A percentile compares a stretch with the other conserved stretches of the same genome.
phyloP scores from a whole-genome alignment of 1,140 invertebrate species.

The Rhynchophorus ferrugineus region DNA sequence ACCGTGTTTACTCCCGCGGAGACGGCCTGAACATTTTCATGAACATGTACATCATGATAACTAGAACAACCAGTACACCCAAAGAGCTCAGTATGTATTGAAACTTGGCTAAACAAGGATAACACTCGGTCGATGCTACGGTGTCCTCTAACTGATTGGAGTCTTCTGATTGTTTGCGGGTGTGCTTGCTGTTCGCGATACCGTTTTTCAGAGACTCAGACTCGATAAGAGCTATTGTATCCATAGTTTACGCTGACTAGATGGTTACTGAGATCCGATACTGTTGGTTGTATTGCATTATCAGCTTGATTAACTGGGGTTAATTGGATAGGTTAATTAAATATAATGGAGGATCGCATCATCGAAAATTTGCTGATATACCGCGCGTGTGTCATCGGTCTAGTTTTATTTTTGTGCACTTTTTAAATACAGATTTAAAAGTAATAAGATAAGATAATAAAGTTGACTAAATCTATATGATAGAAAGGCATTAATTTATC shows the following conservation, averaged over 20 bases:
- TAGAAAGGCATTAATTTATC: too few relatives aligned
- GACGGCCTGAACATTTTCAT: constrained; percentile 10
- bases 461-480: too few relatives aligned
- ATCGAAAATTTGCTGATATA: too few relatives aligned
- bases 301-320: neutral
- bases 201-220: neutral
- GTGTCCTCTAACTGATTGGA: neutral
- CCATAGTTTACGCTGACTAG: constrained; percentile 5
- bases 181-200: neutral
- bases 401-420: too few relatives aligned
- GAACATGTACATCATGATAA: constrained; percentile 9
- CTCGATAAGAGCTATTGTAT: constrained; percentile 11
- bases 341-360: too few relatives aligned
- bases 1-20: constrained; percentile 4
- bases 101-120: constrained; percentile 12
- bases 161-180: neutral
- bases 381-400: too few relatives aligned
- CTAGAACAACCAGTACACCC: constrained; percentile 6
- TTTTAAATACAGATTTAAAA: too few relatives aligned
- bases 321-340: neutral
- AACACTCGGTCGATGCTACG: constrained; percentile 7
- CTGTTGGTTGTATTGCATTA: too few relatives aligned
- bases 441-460: too few relatives aligned
- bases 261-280: neutral
- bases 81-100: constrained; percentile 13